Evolutionary conservation across 2,797 vertebrate genomes (phyloP).

Genomic region (Hippoglossus hippoglossus): DNA sequence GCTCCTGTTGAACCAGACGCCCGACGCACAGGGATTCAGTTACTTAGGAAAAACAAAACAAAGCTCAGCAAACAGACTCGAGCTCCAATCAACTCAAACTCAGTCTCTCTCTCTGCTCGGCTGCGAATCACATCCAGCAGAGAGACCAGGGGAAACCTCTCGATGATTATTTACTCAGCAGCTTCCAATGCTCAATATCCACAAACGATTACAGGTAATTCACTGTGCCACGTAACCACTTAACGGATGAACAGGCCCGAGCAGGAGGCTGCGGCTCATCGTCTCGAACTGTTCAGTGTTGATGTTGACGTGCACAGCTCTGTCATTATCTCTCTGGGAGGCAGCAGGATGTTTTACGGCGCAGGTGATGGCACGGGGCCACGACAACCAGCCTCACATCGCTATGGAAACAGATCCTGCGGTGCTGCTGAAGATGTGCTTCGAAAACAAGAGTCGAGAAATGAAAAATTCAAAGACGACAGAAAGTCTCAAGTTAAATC

Average conservation of each 20-base stretch:
- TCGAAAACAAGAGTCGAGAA: not conserved
- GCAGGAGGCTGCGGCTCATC: conserved; percentile 3
- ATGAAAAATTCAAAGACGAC: not conserved
- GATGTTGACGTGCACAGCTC: conserved; percentile 1
- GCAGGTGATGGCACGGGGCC: not conserved
- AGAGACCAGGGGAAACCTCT: not conserved
- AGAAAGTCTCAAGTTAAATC: too few species aligned
- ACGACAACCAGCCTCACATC: not conserved
- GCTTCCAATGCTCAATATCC: conserved; percentile 26
- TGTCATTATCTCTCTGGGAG: conserved; percentile 24
- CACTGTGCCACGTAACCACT: conserved; percentile 23
- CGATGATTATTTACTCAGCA: conserved; percentile 11
- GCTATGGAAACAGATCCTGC: conserved; percentile 35
- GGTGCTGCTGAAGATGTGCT: not conserved
- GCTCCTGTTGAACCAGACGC: conserved; percentile 5
- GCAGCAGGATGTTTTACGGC: conserved; percentile 4
- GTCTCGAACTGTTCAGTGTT: not conserved
- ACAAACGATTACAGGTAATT: conserved; percentile 25
- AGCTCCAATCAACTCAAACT: too few species aligned
- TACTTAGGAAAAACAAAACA: conserved; percentile 22
- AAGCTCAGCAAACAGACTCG: conserved; percentile 5
- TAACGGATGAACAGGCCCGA: conserved; percentile 12
- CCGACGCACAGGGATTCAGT: conserved; percentile 7
- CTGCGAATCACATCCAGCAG: conserved; percentile 8
- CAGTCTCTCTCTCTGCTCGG: not conserved